Percentiles rank a stretch among this genome's conserved stretches.
Evolutionary conservation across 2,888 invertebrate genomes (phyloP).

Genomic region (Rhogogaster chlorosoma): DNA sequence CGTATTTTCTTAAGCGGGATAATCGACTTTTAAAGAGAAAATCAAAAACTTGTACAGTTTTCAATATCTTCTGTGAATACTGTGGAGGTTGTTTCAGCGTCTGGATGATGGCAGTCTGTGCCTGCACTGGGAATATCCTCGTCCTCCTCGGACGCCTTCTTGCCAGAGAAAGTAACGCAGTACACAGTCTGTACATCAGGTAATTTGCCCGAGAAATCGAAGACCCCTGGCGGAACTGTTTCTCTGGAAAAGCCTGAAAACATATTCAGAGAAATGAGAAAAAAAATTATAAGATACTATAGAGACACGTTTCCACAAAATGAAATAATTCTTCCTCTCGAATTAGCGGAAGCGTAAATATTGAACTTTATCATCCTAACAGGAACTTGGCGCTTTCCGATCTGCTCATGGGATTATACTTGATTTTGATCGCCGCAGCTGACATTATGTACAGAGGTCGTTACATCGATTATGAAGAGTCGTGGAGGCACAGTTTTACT

Average conservation of each 20-base stretch:
- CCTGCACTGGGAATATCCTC: constrained; percentile 81
- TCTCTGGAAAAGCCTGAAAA: not conserved
- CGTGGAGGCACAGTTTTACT: constrained; percentile 80
- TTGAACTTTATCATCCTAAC: not conserved
- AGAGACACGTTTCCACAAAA: not conserved
- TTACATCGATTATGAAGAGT: constrained; percentile 80
- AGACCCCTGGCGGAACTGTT: not conserved
- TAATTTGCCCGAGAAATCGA: not conserved
- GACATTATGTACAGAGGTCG: constrained; percentile 79
- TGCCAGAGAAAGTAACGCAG: constrained; percentile 80
- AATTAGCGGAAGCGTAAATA: not conserved
- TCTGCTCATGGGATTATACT: constrained; percentile 83
- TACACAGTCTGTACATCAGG: constrained; percentile 82
- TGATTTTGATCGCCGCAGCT: constrained; percentile 81
- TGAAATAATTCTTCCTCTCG: not conserved
- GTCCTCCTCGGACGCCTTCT: constrained; percentile 81
- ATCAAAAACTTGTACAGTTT: not conserved
- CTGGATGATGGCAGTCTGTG: constrained; percentile 82
- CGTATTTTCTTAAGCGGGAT: not conserved
- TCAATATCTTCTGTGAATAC: not conserved
- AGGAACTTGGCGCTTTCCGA: constrained; percentile 83
- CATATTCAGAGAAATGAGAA: not conserved
- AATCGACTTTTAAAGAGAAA: no score
- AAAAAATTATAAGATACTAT: not conserved
- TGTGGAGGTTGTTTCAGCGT: constrained; percentile 76